Base-by-base conservation (phyloP, 23 tunicate species). In the Phallusia fumigata region DNA sequence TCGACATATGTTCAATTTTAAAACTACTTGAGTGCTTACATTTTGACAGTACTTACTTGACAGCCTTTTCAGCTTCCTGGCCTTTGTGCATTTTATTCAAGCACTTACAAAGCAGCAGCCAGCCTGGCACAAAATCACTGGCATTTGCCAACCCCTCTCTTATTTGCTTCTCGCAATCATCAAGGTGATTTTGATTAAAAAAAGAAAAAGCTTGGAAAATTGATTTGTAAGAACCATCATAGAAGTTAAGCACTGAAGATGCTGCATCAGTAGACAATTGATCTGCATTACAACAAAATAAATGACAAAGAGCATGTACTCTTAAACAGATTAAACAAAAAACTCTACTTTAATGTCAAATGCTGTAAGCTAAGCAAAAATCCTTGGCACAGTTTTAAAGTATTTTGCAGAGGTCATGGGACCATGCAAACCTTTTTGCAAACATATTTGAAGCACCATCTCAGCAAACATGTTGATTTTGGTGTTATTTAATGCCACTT, bases 81-180 rank as follows among this genome's bases (percentile, higher is more conserved):
- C 47, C 76, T 52, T 83, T 74, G 31, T 50, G 86, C 51, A 83
- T 64, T 75, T 74, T 83, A n/a, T 35, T 34, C 31, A 32, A 10
- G 19, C 80, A 30, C 44, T 74, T 35, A 33, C 86, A 36, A 19
- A 83, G 64, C 0, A 72, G 32, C 18, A 83, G 26, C 86, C 86
- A 83, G 32, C 86, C 79, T 26, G 86, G 86, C 0, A 83, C 28
- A 53, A 74, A 83, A 22, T 50, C 76, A 15, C 65, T 31, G 35
- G 53, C 40, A 35, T 18, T 35, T 31, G n/a, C 18, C 80, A 83
- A 35, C 0, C 74, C 53, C 52, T 21, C 35, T 11, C 18, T 28
- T 36, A 83, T 21, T 24, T 21, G 69, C 13, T 58, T 58, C 1
- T 58, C 2, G 16, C 69, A 58, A 2, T 58, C 69, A 6, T 58